Evolutionary conservation across 2,888 invertebrate species (phyloP), one percentile per base, ranked within the genome.

Genomic region (Liodrosophila aerea): DNA sequence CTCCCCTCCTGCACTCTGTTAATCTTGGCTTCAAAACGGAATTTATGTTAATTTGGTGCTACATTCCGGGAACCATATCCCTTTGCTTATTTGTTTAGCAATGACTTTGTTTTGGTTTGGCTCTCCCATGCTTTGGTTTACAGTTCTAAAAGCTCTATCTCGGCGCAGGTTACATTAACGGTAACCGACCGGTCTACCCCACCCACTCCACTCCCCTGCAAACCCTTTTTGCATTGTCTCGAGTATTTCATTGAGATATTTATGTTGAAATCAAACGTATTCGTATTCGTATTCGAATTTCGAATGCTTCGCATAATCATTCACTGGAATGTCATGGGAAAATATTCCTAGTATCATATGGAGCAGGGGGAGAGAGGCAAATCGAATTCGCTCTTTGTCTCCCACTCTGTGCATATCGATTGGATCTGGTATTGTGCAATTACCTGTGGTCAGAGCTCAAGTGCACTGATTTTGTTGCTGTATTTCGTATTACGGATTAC

Each of bases 11-110:
- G 7, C 16, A 15, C 50, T 47, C n/a, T 12, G 31, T 39, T 61
- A 56, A 57, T 66, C 68, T 53, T 65, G 49, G 59, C 58, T 64
- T 44, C 58, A 33, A 62, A 71, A 53, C 56, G 71, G 80, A 81
- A 85, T 81, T 81, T 81, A 85, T 81, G 80, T 85, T 81, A 81
- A 81, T 81, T 82, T 66, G 77, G 49, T 82, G 68, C 65, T 53
- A 64, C 73, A 77, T 82, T 73, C 77, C 59, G 44, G 60, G 50
- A 57, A 63, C 46, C 72, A 40, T 52, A 51, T 57, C 58, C 70
- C 54, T 53, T 60, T 56, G 54, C 66, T 65, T 71, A 67, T 60
- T 65, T 69, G 61, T 49, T 72, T 72, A 67, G 57, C 51, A 34
- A 51, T 68, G 64, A 59, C 69, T 53, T 76, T 73, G 74, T 58